A percentile compares a stretch with the other conserved stretches of the same genome.
Conservation (phyloP, 2,797 vertebrate species). For the Sitta carolinensis region DNA sequence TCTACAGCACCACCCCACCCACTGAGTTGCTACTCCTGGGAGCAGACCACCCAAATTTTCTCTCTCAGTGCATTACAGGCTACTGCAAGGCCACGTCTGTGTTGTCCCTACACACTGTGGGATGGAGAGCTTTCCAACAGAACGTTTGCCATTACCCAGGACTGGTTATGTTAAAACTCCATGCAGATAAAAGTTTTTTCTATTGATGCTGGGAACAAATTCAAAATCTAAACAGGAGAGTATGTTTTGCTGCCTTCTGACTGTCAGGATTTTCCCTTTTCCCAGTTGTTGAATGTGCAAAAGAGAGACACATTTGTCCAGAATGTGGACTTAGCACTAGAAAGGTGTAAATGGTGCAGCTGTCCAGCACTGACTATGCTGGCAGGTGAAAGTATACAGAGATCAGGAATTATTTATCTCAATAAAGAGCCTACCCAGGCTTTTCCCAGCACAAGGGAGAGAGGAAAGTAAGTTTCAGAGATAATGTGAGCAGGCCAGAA, state of each 20-base stretch:
- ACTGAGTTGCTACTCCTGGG: neutral
- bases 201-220: neutral
- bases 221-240: neutral
- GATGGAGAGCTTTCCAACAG: neutral
- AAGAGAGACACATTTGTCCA: neutral
- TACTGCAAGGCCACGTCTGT: neutral
- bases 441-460: neutral
- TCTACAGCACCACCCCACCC: constrained; percentile 1
- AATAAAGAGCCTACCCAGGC: neutral
- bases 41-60: constrained; percentile 31
- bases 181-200: neutral
- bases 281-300: neutral
- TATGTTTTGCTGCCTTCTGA: neutral
- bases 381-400: neutral
- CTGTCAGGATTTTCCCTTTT: neutral
- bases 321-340: neutral
- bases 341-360: neutral
- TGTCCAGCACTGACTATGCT: neutral
- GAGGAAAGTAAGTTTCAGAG: neutral
- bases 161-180: neutral
- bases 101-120: rapidly evolving
- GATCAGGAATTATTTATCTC: neutral
- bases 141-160: neutral
- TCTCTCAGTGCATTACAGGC: neutral
- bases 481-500: neutral